Evolutionary conservation across 92 coral and sea anemone genomes (phyloP).

Genomic region (Paramuricea clavata): DNA sequence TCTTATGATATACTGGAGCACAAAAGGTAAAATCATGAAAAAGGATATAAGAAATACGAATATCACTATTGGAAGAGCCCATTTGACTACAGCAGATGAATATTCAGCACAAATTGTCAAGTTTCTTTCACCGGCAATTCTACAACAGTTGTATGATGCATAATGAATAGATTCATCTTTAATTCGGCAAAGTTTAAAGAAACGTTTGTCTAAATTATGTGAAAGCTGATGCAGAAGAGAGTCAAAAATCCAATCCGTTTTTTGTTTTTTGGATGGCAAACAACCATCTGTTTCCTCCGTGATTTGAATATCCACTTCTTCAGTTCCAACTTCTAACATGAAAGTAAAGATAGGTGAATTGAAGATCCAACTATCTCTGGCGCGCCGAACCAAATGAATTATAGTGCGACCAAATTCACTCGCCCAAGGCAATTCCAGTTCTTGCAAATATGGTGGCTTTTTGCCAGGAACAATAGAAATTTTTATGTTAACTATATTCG

Average conservation of each 20-base stretch:
- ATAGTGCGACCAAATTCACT: conserved; percentile 13
- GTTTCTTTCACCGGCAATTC: not conserved
- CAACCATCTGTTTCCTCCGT: not conserved
- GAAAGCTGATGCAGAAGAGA: not conserved
- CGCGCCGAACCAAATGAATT: not conserved
- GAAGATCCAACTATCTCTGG: not conserved
- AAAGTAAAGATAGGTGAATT: not conserved
- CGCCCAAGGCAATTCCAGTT: not conserved
- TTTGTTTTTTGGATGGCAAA: not conserved
- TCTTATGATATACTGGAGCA: not conserved
- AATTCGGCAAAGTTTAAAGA: not conserved
- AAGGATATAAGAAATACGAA: not conserved
- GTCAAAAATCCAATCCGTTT: not conserved
- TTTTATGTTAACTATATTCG: not conserved
- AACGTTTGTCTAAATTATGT: not conserved
- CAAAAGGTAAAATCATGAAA: not conserved
- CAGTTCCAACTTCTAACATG: not conserved
- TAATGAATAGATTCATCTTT: not conserved
- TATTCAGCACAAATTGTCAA: not conserved
- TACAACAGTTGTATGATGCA: not conserved
- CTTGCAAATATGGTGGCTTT: not conserved
- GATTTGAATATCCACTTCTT: not conserved
- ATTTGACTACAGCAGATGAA: not conserved
- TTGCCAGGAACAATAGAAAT: not conserved
- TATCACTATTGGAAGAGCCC: not conserved